Conservation (phyloP, 2,888 invertebrate genomes). For the Leucophenga maculata region DNA sequence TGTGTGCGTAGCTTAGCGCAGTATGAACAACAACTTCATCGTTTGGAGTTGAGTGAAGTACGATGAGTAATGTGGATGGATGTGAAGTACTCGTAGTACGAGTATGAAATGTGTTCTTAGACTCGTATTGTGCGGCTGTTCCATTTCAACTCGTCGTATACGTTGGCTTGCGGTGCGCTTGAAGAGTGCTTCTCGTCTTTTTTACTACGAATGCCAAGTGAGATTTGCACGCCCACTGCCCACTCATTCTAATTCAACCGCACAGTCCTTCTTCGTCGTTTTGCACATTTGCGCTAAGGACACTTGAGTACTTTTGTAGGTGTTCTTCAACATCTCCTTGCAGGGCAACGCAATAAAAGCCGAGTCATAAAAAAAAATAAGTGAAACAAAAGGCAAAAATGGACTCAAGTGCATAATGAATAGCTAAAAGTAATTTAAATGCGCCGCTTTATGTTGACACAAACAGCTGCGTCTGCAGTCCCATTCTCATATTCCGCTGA, state of each 20-base stretch:
- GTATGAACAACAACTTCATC: slow-evolving; percentile 31
- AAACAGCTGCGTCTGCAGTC: neutral
- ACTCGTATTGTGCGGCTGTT: slow-evolving; percentile 24
- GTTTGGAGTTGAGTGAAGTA: slow-evolving; percentile 52
- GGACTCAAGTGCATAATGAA: slow-evolving; percentile 19
- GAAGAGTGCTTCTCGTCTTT: slow-evolving; percentile 49
- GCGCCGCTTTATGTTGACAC: slow-evolving; percentile 9
- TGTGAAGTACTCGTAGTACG: slow-evolving; percentile 31
- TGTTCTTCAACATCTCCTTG: neutral
- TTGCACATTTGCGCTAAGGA: slow-evolving; percentile 59
- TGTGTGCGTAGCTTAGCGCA: neutral
- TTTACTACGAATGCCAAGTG: slow-evolving; percentile 35
- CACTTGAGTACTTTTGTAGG: slow-evolving; percentile 45
- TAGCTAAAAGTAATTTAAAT: slow-evolving; percentile 17
- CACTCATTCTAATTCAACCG: neutral
- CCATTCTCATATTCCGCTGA: neutral
- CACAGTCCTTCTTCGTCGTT: slow-evolving; percentile 45
- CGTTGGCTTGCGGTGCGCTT: slow-evolving; percentile 50
- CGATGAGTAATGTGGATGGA: slow-evolving; percentile 43
- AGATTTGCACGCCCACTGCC: neutral
- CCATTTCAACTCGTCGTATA: slow-evolving; percentile 13
- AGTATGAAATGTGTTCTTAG: slow-evolving; percentile 15
- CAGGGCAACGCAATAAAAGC: neutral
- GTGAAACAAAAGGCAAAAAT: slow-evolving; percentile 4
- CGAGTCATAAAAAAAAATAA: neutral